Base-by-base conservation (phyloP, 2,113 vertebrate species). In the Myrmophylax atrothorax region DNA sequence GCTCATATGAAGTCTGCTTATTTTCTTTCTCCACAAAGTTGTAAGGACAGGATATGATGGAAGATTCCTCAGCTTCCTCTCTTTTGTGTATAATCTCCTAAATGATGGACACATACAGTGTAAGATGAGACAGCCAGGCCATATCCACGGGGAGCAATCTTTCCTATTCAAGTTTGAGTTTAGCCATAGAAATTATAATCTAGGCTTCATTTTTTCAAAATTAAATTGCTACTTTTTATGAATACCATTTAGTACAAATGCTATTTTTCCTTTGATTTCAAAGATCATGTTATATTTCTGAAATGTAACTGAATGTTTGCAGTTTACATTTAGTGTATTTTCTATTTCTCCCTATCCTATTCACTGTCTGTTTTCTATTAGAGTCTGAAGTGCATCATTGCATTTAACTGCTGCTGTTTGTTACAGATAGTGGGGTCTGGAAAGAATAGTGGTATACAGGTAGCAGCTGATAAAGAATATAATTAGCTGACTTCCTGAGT, bases 401-500 rank as follows among this genome's bases (percentile, higher is more conserved):
- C 37, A 59, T 87, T 92, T 94, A 93, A 93, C 52, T 87, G 76
- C 77, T 90, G 66, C 18, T 89, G 22, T 66, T 93, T 75, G 56
- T 85, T 90, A 56, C 28, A 84, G 73, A 90, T 55, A 72, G 68
- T 33, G 46, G 40, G 44, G 33, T 83, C 37, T 73, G 67, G 64
- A 68, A 96, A 90, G 46, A 78, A 72, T 26, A 84, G 35, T 42
- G 22, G 8, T 53, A 49, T 22, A 70, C 12, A 75, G 44, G 79
- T 69, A 89, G 69, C 15, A 86, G 72, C 31, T 78, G 75, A 88
- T 67, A 91, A 90, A 91, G 24, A 77, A 47, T 24, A 35, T 40
- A 77, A 83, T 90, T 77, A 66, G 15, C 50, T 92, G 0, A 59
- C 18, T 75, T 90, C 7, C 52, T 70, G 47, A 90, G 22, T 84